These are phyloP conservation scores for Cantharis lateralis DNA, from an alignment of 2,888 invertebrate genomes.

Conservation along the genomic window DNA sequence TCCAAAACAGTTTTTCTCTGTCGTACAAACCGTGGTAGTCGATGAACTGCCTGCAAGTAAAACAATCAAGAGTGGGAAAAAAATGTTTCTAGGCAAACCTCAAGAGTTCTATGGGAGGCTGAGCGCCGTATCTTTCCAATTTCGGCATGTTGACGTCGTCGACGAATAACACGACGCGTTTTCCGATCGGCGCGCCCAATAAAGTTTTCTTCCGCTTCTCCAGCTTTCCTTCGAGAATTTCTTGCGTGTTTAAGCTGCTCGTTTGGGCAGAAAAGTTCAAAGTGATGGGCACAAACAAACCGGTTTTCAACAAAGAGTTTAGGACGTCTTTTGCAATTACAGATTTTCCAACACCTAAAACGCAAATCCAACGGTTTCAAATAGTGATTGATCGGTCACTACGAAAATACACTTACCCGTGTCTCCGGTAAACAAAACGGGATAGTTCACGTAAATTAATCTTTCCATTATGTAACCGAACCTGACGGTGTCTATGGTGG, in stretches of 20 bases:
- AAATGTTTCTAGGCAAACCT: slow-evolving; percentile 57
- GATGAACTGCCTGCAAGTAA: slow-evolving; percentile 66
- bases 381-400: too few relatives aligned
- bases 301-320: slow-evolving; percentile 64
- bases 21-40: slow-evolving; percentile 86
- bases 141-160: slow-evolving; percentile 94
- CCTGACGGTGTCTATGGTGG: slow-evolving; percentile 88
- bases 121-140: slow-evolving; percentile 85
- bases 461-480: slow-evolving; percentile 82
- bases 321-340: slow-evolving; percentile 79
- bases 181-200: slow-evolving; percentile 81
- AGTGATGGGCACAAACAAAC: slow-evolving; percentile 73
- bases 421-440: slow-evolving; percentile 88
- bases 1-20: slow-evolving; percentile 87
- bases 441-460: slow-evolving; percentile 71
- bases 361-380: neutral
- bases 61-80: neutral
- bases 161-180: slow-evolving; percentile 82
- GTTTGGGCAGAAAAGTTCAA: slow-evolving; percentile 93
- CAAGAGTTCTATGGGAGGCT: slow-evolving; percentile 88
- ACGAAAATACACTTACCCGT: slow-evolving; percentile 66
- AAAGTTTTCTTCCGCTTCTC: slow-evolving; percentile 81
- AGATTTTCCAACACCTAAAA: slow-evolving; percentile 85
- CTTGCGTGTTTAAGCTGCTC: slow-evolving; percentile 80
- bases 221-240: slow-evolving; percentile 83